Conservation (phyloP, 1,140 invertebrate genomes). For the Papilio machaon region DNA sequence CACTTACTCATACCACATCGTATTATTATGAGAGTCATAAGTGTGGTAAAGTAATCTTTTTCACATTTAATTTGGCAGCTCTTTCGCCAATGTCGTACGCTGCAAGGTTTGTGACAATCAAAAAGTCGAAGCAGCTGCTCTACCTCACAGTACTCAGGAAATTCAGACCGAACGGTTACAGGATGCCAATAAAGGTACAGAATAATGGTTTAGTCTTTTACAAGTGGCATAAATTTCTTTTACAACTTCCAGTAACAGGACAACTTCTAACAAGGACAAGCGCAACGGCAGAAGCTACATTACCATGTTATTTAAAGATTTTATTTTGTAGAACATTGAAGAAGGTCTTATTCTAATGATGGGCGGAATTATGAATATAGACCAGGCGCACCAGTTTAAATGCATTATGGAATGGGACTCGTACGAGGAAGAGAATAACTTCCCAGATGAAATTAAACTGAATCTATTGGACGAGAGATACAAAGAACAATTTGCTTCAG, state of each 20-base stretch:
- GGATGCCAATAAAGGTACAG: conserved; percentile 72
- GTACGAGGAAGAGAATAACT: conserved; percentile 70
- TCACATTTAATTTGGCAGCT: conserved; percentile 46
- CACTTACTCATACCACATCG: background rate
- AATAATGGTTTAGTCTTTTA: background rate
- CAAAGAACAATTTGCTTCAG: conserved; percentile 44
- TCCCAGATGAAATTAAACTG: conserved; percentile 74
- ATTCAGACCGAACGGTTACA: conserved; percentile 64
- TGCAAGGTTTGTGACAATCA: conserved; percentile 83
- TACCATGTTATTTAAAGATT: background rate
- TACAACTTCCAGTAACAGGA: no score
- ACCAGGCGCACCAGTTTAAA: conserved; percentile 78
- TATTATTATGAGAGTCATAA: background rate
- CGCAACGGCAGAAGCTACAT: background rate
- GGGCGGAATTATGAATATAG: conserved; percentile 81
- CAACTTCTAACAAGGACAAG: background rate
- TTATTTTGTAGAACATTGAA: conserved; percentile 71
- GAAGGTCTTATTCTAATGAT: conserved; percentile 84
- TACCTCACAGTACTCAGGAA: conserved; percentile 81
- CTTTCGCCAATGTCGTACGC: conserved; percentile 85
- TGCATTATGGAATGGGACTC: conserved; percentile 80
- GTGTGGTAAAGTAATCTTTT: background rate
- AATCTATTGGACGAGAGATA: conserved; percentile 57
- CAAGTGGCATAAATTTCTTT: background rate
- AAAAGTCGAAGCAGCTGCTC: conserved; percentile 84